phyloP scores from a whole-genome alignment of 2,888 invertebrate genomes.

The Ernsta delagoae region DNA sequence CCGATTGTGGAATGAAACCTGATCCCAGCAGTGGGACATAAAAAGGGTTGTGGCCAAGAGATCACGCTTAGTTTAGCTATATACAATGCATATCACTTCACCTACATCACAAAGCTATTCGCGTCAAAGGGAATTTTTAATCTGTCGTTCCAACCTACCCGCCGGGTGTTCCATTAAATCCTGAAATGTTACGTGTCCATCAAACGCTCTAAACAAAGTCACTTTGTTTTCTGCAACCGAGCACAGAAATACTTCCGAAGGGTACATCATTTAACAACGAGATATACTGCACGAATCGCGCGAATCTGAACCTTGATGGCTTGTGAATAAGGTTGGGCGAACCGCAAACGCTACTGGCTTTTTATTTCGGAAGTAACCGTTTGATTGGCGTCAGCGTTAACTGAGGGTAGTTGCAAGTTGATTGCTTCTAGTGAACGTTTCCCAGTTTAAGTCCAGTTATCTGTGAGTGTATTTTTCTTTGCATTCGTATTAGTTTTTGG shows the following conservation, averaged over 20 bases:
- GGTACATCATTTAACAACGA: conserved; percentile 41
- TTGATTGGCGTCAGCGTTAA: conserved; percentile 68
- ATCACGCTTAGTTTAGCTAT: too few relatives aligned
- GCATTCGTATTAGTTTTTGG: too few relatives aligned
- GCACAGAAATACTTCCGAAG: conserved; percentile 44
- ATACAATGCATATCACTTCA: neutral
- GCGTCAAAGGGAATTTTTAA: conserved; percentile 31
- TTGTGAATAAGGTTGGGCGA: conserved; percentile 1
- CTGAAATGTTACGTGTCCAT: conserved; percentile 51
- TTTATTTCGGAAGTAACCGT: conserved; percentile 46
- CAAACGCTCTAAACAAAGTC: conserved; percentile 47
- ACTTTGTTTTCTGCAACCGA: conserved; percentile 49
- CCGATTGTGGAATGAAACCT: too few relatives aligned
- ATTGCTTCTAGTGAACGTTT: conserved; percentile 57
- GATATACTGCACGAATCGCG: neutral
- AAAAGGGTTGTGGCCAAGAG: too few relatives aligned
- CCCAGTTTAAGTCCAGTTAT: conserved; percentile 17
- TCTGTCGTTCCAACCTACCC: conserved; percentile 26
- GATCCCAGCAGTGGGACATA: too few relatives aligned
- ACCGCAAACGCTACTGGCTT: conserved; percentile 8
- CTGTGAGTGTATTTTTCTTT: too few relatives aligned
- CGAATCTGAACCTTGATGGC: conserved; percentile 6
- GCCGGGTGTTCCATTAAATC: conserved; percentile 39
- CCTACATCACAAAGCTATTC: conserved; percentile 18
- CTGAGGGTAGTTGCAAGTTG: conserved; percentile 58